Evolutionary conservation across 1,140 invertebrate species (phyloP).

Genomic region (Atta texana): DNA sequence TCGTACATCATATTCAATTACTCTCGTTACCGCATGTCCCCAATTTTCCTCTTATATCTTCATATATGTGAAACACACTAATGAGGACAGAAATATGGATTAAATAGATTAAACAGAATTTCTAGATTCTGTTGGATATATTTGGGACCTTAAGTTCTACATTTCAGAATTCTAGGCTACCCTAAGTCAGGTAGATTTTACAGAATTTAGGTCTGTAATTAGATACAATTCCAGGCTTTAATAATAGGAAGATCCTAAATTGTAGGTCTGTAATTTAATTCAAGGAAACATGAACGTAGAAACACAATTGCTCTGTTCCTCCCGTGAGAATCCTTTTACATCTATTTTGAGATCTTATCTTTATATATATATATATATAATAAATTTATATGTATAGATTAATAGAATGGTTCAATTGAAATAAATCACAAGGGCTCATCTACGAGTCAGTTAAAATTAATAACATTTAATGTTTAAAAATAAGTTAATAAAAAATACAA

Average conservation of each 20-base stretch:
- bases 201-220: constrained; percentile 18
- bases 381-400: background rate
- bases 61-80: background rate
- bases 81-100: background rate
- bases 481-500: no score
- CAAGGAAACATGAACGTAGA: constrained; percentile 13
- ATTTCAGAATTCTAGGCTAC: constrained; percentile 8
- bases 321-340: constrained; percentile 1
- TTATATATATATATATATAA: background rate
- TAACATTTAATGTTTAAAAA: no score
- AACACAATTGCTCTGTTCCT: background rate
- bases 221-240: background rate
- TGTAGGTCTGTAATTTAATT: constrained; percentile 33
- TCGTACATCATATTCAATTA: constrained; percentile 18
- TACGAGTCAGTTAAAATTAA: no score
- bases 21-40: background rate
- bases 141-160: background rate
- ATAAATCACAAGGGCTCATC: no score
- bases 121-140: background rate
- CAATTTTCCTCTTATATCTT: background rate
- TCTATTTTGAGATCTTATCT: background rate
- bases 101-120: background rate
- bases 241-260: constrained; percentile 34
- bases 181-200: background rate
- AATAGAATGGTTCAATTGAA: no score